Conservation (phyloP, 2,888 invertebrate species). For the Papilio demoleus region DNA sequence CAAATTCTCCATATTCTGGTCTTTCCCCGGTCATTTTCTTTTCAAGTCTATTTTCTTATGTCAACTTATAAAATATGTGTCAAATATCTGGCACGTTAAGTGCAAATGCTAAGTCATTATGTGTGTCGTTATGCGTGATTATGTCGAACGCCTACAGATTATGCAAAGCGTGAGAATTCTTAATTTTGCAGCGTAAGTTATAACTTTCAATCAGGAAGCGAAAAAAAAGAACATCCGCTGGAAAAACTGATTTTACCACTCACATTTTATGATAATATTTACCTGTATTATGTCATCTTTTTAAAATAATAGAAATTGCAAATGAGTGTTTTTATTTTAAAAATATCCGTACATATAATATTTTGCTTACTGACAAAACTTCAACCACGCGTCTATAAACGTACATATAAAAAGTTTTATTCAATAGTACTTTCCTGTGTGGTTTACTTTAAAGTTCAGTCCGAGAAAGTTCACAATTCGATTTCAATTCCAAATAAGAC, state of each 20-base stretch:
- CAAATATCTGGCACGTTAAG: slow-evolving; percentile 7
- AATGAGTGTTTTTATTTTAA: neutral
- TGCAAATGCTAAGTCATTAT: slow-evolving; percentile 32
- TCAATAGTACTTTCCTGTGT: neutral
- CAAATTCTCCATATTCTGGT: too few relatives aligned
- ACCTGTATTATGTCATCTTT: neutral
- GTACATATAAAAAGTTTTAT: too few relatives aligned
- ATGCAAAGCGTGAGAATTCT: slow-evolving; percentile 41
- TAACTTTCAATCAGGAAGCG: slow-evolving; percentile 42
- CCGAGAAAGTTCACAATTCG: neutral
- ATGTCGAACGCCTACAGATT: slow-evolving; percentile 31
- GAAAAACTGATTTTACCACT: slow-evolving; percentile 7
- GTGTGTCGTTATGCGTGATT: slow-evolving; percentile 16
- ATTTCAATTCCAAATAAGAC: neutral
- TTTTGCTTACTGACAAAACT: neutral
- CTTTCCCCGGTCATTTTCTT: neutral
- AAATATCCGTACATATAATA: neutral
- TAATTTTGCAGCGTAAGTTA: slow-evolving; percentile 39
- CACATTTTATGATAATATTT: slow-evolving; percentile 28
- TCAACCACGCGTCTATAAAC: too few relatives aligned
- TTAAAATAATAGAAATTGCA: neutral
- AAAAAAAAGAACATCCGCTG: slow-evolving; percentile 23
- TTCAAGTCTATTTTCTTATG: neutral
- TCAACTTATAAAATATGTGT: slow-evolving; percentile 7
- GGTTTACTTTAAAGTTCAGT: neutral